Conservation (phyloP, 2,888 invertebrate species). For the Plusia festucae region DNA sequence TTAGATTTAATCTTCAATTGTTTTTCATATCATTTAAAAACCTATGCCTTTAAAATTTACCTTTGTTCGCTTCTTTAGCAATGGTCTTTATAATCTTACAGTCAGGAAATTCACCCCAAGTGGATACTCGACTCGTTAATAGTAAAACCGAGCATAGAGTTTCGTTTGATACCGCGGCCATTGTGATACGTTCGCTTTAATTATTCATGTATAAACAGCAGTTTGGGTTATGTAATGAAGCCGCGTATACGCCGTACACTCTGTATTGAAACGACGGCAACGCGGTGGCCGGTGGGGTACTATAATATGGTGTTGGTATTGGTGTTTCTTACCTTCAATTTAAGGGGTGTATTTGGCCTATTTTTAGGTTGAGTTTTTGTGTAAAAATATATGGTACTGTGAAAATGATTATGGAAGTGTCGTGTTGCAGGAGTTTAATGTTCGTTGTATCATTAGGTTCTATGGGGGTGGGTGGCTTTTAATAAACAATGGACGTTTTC, state of each 20-base stretch:
- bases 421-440: no score
- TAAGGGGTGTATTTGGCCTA: background rate
- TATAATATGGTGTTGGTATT: background rate
- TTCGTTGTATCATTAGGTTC: no score
- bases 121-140: background rate
- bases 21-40: no score
- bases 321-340: background rate
- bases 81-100: background rate
- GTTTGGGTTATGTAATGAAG: conserved; percentile 51
- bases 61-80: no score
- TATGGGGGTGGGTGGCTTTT: no score
- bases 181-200: conserved; percentile 59
- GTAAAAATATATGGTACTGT: background rate
- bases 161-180: conserved; percentile 31
- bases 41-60: no score
- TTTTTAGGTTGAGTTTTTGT: background rate
- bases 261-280: conserved; percentile 18
- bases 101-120: background rate
- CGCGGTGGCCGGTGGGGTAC: background rate
- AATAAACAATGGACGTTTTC: no score
- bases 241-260: conserved; percentile 44
- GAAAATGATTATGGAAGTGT: background rate
- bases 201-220: conserved; percentile 68
- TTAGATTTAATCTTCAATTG: no score
- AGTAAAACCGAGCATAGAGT: conserved; percentile 10